A percentile compares a stretch with the other conserved stretches of the same genome.
Conservation (phyloP, 2,888 invertebrate species). For the Oxytorus armatus region DNA sequence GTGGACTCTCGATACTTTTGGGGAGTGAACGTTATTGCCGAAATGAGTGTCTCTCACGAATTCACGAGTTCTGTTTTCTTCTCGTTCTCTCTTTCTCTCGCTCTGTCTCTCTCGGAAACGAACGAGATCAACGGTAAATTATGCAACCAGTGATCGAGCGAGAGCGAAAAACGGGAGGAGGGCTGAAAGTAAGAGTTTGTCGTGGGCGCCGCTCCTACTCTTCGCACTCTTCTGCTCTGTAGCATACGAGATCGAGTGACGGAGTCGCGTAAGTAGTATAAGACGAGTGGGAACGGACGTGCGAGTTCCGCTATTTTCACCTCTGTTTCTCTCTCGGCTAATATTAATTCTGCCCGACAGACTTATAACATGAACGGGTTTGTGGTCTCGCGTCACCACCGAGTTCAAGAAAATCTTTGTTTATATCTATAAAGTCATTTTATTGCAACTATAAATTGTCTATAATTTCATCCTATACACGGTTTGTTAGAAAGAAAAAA, state of each 20-base stretch:
- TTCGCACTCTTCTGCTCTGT: slow-evolving; percentile 29
- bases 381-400: slow-evolving; percentile 8
- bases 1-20: slow-evolving; percentile 19
- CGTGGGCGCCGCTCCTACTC: slow-evolving; percentile 68
- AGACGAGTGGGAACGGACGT: slow-evolving; percentile 63
- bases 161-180: slow-evolving; percentile 66
- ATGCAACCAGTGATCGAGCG: slow-evolving; percentile 62
- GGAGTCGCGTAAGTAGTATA: slow-evolving; percentile 26
- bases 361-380: background rate
- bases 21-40: slow-evolving; percentile 32
- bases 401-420: slow-evolving; percentile 5
- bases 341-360: background rate
- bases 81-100: slow-evolving; percentile 48
- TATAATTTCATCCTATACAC: background rate
- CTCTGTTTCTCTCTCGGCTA: background rate
- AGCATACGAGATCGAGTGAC: slow-evolving; percentile 27
- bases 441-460: slow-evolving; percentile 7
- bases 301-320: slow-evolving; percentile 45
- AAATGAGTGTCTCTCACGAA: slow-evolving; percentile 48
- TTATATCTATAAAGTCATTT: slow-evolving; percentile 4
- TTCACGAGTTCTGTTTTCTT: slow-evolving; percentile 27
- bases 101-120: too few relatives aligned
- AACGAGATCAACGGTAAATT: slow-evolving; percentile 60
- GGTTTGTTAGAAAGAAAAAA: too few relatives aligned
- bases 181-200: slow-evolving; percentile 81